A percentile compares a stretch with the other conserved stretches of the same genome.
Conservation (phyloP, 2,113 vertebrate species). For the Pseudolaguvia tuberculata region DNA sequence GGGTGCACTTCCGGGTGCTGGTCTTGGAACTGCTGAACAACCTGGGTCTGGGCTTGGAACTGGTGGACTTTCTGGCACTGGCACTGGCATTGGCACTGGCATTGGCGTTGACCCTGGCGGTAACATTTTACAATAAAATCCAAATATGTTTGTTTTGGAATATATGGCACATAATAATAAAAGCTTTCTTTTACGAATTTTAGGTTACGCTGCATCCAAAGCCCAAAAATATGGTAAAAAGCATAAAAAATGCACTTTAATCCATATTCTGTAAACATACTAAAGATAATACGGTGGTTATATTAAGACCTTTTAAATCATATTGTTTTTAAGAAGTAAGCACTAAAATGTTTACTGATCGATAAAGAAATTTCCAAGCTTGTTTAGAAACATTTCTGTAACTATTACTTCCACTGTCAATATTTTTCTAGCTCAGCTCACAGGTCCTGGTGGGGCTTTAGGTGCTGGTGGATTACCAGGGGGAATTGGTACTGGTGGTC, state of each 20-base stretch:
- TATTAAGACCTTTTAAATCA: too few relatives aligned
- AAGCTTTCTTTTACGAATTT: neutral
- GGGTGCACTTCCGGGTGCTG: conserved; percentile 28
- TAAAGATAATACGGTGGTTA: too few relatives aligned
- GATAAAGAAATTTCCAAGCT: neutral
- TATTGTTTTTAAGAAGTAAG: too few relatives aligned
- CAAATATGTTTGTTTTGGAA: neutral
- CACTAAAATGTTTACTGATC: too few relatives aligned
- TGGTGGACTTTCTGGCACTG: conserved; percentile 25
- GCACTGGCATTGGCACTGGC: conserved; percentile 29
- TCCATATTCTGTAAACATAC: too few relatives aligned
- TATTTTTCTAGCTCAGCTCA: conserved; percentile 30
- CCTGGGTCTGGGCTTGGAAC: conserved; percentile 9
- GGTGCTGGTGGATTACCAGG: conserved; percentile 25
- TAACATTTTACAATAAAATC: neutral
- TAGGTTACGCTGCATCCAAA: conserved; percentile 48
- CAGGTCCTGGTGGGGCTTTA: conserved; percentile 22
- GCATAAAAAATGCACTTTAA: neutral
- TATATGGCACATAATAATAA: too few relatives aligned
- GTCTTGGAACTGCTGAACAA: conserved; percentile 20
- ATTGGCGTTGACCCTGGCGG: conserved; percentile 30
- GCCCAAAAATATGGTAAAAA: conserved; percentile 46
- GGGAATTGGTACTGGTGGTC: conserved; percentile 31
- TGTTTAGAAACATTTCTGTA: neutral
- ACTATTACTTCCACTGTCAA: neutral